A percentile compares a stretch with the other conserved stretches of the same genome.
Conservation (phyloP, 1,140 invertebrate genomes). For the Drosophila lini region DNA sequence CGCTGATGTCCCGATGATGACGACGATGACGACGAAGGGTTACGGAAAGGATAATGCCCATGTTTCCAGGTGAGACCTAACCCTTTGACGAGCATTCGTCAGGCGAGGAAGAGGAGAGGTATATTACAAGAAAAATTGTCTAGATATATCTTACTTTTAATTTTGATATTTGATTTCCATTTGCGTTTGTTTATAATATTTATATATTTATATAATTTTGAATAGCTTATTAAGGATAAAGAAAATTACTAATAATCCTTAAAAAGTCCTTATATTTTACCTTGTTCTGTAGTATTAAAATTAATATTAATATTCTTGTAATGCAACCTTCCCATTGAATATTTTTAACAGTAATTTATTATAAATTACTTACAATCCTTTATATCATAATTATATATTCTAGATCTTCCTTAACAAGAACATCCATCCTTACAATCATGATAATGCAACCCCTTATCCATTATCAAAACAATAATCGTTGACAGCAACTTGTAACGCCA, state of each 20-base stretch:
- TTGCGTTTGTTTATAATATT: too few species aligned
- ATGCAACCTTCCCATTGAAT: too few species aligned
- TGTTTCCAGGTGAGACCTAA: constrained; percentile 20
- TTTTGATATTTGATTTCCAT: too few species aligned
- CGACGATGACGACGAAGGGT: constrained; percentile 18
- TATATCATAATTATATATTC: not conserved
- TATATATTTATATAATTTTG: not conserved
- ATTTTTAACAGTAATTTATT: too few species aligned
- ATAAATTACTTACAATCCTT: too few species aligned
- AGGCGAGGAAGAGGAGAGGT: not conserved
- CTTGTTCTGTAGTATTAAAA: too few species aligned
- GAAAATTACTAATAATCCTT: too few species aligned
- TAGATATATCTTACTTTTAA: too few species aligned
- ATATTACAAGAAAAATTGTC: not conserved
- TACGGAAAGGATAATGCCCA: constrained; percentile 21
- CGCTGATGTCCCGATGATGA: constrained; percentile 41
- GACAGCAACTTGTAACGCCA: constrained; percentile 3
- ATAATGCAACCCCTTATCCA: not conserved
- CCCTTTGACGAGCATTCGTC: not conserved
- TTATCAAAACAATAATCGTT: not conserved
- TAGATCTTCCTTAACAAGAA: too few species aligned
- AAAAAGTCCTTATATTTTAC: too few species aligned
- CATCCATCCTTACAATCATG: not conserved
- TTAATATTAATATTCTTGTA: too few species aligned
- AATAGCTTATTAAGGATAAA: too few species aligned